Base-by-base conservation (phyloP, 2,113 vertebrate genomes). In the Melanostigma gelatinosum region DNA sequence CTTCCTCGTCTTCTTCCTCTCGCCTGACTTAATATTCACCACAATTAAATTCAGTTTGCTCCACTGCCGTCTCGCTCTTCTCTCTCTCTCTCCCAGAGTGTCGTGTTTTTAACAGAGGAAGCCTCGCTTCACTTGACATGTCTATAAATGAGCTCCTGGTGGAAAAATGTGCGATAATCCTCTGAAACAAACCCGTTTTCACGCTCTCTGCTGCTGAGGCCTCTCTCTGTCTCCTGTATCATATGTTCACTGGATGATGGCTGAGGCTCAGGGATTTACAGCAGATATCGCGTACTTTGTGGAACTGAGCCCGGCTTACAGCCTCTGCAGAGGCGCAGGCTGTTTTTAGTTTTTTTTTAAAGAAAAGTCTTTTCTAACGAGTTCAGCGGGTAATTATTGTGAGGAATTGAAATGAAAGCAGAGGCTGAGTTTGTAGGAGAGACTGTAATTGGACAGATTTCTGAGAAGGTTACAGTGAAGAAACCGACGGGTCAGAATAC, bases 141-240 rank as follows among this genome's bases (percentile, higher is more conserved):
- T 67, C 50, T 69, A 36, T 70, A 80, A 78, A 83, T 84, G 75
- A 86, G 70, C 66, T 75, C 87, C 89, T 87, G 87, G 83, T 84
- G 80, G 75, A 66, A 61, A 85, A 68, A 77, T 71, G 75, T 64
- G 74, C 70, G 11, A 50, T 75, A 71, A 87, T 82, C 83, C 62
- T 0, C 42, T 50, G 80, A 71, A 79, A 84, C 72, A 71, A 79
- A 73, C 68, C 54, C 5, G 13, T 55, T n/a, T 78, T 55, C 29
- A 24, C 2, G 10, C 24, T 7, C 46, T n/a, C 65, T 42, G 38
- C 44, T 50, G 72, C 73, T 1, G 10, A 75, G 60, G 48, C 77
- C 57, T 60, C 62, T 7, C 72, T 67, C 62, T 18, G 36, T 75
- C 66, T 75, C 58, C 66, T 77, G 2, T 48, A 42, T 78, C 65